Conservation (phyloP, 2,113 vertebrate genomes). For the Sakesphorus luctuosus region DNA sequence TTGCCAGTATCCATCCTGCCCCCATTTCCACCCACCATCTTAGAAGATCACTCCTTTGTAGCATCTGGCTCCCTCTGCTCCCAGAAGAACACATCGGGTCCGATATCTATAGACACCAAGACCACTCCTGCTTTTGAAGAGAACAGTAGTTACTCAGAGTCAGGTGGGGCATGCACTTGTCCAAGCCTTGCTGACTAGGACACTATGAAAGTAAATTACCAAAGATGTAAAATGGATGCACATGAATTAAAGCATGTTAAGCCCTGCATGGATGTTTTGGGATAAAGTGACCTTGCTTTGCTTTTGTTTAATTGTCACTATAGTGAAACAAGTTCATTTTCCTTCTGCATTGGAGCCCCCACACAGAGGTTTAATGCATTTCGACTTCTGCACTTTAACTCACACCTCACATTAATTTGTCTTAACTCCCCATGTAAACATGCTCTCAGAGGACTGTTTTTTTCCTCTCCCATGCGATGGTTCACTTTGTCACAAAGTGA, state of each 20-base stretch:
- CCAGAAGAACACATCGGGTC: not conserved
- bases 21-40: not conserved
- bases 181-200: not conserved
- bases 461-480: not conserved
- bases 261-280: not conserved
- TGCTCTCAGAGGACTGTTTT: not conserved
- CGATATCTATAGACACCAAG: not conserved
- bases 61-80: not conserved
- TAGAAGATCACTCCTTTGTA: not conserved
- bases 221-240: not conserved
- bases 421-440: conserved; percentile 23
- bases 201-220: not conserved
- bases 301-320: conserved; percentile 5
- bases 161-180: not conserved
- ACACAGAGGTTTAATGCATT: not conserved
- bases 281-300: not conserved
- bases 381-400: not conserved
- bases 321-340: not conserved
- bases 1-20: not conserved
- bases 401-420: conserved; percentile 31
- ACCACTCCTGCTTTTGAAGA: not conserved
- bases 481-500: conserved; percentile 15
- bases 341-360: not conserved
- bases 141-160: not conserved
- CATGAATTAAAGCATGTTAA: not conserved